Percentiles rank a stretch among this genome's conserved stretches.
phyloP scores from a whole-genome alignment of 64 coral and sea anemone genomes.

The Catalaphyllia jardinei region DNA sequence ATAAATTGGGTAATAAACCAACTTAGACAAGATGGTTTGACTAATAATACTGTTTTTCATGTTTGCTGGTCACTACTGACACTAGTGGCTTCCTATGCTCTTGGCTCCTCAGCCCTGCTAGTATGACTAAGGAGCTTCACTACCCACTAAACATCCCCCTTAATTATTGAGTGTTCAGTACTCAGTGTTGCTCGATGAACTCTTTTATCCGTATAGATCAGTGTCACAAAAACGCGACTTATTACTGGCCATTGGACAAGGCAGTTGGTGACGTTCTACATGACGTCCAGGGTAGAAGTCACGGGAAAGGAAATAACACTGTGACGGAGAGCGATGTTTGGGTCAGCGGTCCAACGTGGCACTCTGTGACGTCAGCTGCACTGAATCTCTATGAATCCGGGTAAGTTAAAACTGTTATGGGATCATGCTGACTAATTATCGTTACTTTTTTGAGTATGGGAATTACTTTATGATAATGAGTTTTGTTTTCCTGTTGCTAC shows the following conservation, averaged over 20 bases:
- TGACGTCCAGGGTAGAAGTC: conserved; percentile 12
- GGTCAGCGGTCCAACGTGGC: conserved; percentile 28
- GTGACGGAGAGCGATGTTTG: neutral
- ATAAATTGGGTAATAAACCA: no score
- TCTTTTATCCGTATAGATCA: neutral
- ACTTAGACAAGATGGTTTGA: no score
- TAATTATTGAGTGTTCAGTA: neutral
- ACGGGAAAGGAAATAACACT: neutral
- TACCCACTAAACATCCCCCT: no score
- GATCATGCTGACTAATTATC: neutral
- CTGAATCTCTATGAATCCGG: neutral
- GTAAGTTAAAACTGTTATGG: neutral
- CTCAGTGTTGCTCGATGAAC: neutral
- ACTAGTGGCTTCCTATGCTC: no score
- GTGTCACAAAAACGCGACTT: neutral
- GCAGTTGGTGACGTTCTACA: neutral
- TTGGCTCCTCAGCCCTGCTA: no score
- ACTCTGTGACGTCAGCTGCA: conserved; percentile 20
- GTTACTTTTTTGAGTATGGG: no score
- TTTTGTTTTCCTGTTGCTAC: no score
- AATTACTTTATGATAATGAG: no score
- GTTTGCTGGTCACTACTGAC: no score
- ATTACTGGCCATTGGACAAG: conserved; percentile 31
- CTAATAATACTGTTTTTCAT: no score
- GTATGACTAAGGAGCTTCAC: no score